A percentile compares a stretch with the other conserved stretches of the same genome.
Conservation (phyloP, 2,113 vertebrate genomes). For the Heliornis fulica region DNA sequence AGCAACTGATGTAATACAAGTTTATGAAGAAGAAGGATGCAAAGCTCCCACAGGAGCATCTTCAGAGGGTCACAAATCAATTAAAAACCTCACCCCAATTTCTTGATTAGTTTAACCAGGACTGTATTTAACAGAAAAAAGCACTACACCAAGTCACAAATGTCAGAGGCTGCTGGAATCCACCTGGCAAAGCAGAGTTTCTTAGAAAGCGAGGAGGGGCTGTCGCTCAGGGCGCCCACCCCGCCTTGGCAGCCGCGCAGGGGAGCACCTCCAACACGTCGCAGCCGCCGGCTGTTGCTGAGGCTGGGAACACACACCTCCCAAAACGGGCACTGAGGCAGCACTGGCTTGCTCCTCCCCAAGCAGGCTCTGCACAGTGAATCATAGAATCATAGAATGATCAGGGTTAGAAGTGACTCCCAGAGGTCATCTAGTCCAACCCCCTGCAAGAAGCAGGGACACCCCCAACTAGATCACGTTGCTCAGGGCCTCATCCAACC, state of each 20-base stretch:
- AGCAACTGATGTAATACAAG: neutral
- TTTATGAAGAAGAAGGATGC: neutral
- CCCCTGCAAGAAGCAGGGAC: too few species aligned
- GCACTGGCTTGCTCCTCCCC: neutral
- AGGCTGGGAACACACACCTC: neutral
- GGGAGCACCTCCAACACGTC: neutral
- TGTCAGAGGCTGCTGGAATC: neutral
- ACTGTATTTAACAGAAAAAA: neutral
- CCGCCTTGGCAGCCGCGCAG: neutral
- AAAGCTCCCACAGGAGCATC: neutral
- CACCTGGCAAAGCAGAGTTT: neutral
- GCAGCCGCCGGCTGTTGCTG: neutral
- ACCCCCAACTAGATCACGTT: too few species aligned
- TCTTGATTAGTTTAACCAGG: neutral
- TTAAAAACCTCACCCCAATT: fast-evolving
- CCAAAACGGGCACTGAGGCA: neutral
- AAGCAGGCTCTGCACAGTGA: neutral
- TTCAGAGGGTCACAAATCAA: neutral
- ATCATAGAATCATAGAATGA: too few species aligned
- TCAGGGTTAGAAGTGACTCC: too few species aligned
- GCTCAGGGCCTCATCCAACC: too few species aligned
- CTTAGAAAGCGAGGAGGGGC: neutral
- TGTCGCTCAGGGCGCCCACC: neutral
- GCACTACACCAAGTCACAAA: neutral
- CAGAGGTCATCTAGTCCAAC: too few species aligned